Conservation (phyloP, 2,797 vertebrate genomes). For the Sebastes flavidus region DNA sequence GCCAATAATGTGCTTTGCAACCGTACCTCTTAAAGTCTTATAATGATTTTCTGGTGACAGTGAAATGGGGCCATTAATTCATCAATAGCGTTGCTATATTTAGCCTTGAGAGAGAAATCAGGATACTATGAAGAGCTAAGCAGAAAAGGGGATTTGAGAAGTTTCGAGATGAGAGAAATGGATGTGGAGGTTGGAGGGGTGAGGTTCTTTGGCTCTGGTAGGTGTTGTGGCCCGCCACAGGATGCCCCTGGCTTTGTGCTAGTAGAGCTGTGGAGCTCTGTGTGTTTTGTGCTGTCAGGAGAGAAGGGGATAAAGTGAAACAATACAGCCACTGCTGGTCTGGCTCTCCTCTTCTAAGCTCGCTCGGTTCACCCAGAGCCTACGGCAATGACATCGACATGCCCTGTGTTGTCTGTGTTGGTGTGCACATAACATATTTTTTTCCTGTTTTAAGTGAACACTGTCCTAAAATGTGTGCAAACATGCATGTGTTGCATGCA, state of each 20-base stretch:
- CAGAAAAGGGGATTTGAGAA: not conserved
- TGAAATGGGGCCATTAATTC: slow-evolving; percentile 15
- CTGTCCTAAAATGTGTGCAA: not conserved
- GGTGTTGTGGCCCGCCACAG: slow-evolving; percentile 26
- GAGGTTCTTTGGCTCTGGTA: slow-evolving; percentile 42
- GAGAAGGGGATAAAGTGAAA: slow-evolving; percentile 68
- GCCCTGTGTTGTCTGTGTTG: slow-evolving; percentile 2
- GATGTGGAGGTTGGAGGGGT: slow-evolving; percentile 1
- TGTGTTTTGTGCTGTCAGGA: slow-evolving; percentile 70
- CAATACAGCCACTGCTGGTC: slow-evolving; percentile 61
- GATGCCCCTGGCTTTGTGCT: slow-evolving; percentile 50
- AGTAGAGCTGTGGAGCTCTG: slow-evolving; percentile 22
- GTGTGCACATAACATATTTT: not conserved
- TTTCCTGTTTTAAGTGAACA: not conserved
- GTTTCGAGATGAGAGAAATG: not conserved
- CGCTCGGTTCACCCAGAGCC: slow-evolving; percentile 24
- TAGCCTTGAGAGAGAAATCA: not conserved
- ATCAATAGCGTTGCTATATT: slow-evolving; percentile 27
- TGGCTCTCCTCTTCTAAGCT: slow-evolving; percentile 44
- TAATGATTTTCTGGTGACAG: slow-evolving; percentile 33
- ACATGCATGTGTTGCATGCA: not conserved
- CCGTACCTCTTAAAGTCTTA: slow-evolving; percentile 10
- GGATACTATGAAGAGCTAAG: not conserved
- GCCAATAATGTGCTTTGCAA: slow-evolving; percentile 25
- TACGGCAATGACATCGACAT: slow-evolving; percentile 37